These are phyloP conservation scores for Glyptemys insculpta DNA, from an alignment of 2,797 vertebrate species.

Conservation along the genomic window DNA sequence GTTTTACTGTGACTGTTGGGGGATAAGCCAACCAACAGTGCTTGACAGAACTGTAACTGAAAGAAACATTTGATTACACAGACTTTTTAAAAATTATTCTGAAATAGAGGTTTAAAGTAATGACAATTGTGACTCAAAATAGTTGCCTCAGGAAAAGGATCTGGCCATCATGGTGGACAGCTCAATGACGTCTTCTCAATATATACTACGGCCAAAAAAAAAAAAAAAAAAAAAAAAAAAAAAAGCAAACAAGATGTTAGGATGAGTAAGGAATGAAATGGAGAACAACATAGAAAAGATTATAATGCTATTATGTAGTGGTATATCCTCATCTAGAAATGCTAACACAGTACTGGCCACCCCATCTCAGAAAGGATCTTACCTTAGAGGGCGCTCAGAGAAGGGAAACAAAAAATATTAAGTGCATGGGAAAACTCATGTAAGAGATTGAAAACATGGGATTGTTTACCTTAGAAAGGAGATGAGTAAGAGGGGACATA, in stretches of 20 bases:
- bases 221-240: too few species aligned
- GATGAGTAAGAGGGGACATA: not conserved
- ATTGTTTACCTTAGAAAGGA: not conserved
- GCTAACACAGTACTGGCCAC: too few species aligned
- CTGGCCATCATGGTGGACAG: too few species aligned
- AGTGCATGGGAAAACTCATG: not conserved
- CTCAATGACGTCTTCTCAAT: too few species aligned
- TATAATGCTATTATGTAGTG: too few species aligned
- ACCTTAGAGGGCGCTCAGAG: not conserved
- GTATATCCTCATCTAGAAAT: too few species aligned
- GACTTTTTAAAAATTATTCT: not conserved
- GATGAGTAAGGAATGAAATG: too few species aligned
- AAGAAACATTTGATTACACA: not conserved
- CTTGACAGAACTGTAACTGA: not conserved
- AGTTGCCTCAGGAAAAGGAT: not conserved
- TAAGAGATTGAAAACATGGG: not conserved
- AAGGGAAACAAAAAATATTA: not conserved
- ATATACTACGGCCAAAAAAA: too few species aligned
- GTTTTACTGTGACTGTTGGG: not conserved
- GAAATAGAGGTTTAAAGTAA: constrained; percentile 12
- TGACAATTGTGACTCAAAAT: not conserved
- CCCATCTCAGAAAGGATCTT: too few species aligned
- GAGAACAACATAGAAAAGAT: too few species aligned
- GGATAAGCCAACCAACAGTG: not conserved
- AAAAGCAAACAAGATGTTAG: too few species aligned